Conservation (phyloP, 2,797 vertebrate genomes). For the Astyanax mexicanus region DNA sequence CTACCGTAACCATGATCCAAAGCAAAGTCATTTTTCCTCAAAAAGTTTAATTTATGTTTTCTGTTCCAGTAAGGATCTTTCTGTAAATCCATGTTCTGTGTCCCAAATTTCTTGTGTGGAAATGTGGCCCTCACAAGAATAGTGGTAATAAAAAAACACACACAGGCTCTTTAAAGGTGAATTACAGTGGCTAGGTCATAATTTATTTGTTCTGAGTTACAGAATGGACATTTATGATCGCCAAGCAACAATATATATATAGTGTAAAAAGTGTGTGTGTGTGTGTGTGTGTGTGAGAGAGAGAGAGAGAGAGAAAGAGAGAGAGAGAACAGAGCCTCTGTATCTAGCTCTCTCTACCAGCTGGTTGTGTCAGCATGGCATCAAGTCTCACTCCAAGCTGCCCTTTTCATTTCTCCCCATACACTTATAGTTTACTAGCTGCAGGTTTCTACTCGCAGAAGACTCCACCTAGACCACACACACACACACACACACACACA, state of each 20-base stretch:
- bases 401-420: slow-evolving; percentile 22
- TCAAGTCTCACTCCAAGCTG: slow-evolving; percentile 15
- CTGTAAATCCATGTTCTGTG: too few species aligned
- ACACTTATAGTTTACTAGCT: slow-evolving; percentile 37
- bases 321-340: slow-evolving; percentile 4
- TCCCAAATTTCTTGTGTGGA: too few species aligned
- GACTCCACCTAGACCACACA: slow-evolving; percentile 32
- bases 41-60: too few species aligned
- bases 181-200: not conserved
- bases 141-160: not conserved
- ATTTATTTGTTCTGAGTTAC: slow-evolving; percentile 1
- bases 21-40: too few species aligned
- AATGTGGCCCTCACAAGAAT: too few species aligned
- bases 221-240: slow-evolving; percentile 29
- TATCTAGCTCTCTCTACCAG: not conserved
- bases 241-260: not conserved
- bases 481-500: slow-evolving; percentile 32
- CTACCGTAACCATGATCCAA: too few species aligned
- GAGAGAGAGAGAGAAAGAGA: too few species aligned
- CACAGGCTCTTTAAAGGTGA: not conserved
- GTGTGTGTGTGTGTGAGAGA: slow-evolving; percentile 18
- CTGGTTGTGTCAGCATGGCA: slow-evolving; percentile 7
- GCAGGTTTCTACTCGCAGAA: slow-evolving; percentile 45
- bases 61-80: too few species aligned
- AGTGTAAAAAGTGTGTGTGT: not conserved